Percentiles rank a stretch among this genome's conserved stretches.
Evolutionary conservation across 2,113 vertebrate species (phyloP).

Genomic region (Thamnophis sirtalis): DNA sequence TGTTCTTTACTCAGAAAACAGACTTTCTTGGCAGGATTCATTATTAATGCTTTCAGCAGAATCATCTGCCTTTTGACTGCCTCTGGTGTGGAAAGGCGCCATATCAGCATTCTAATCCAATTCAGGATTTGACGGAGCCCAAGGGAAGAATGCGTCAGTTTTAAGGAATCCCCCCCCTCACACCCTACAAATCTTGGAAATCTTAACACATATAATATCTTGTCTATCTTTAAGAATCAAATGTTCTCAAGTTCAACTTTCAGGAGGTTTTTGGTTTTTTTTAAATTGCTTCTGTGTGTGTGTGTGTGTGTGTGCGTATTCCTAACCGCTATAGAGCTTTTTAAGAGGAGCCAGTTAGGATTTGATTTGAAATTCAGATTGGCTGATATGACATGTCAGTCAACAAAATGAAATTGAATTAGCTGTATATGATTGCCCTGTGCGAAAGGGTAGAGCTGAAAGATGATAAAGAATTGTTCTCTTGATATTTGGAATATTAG

Average conservation of each 20-base stretch:
- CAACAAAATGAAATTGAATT: constrained; percentile 11
- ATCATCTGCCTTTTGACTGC: constrained; percentile 42
- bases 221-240: constrained; percentile 54
- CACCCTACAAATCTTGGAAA: constrained; percentile 53
- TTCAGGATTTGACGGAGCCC: constrained; percentile 49
- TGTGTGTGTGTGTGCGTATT: neutral
- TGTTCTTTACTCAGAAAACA: constrained; percentile 46
- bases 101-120: constrained; percentile 46
- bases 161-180: constrained; percentile 62
- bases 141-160: constrained; percentile 53
- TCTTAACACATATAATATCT: constrained; percentile 56
- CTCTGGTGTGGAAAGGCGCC: constrained; percentile 31
- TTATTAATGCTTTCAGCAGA: constrained; percentile 51
- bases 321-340: constrained; percentile 30
- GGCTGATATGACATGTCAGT: neutral
- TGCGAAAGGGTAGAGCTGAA: neutral
- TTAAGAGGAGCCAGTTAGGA: constrained; percentile 32
- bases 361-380: constrained; percentile 34
- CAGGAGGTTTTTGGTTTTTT: neutral
- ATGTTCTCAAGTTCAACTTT: constrained; percentile 49
- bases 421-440: neutral
- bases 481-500: constrained; percentile 14
- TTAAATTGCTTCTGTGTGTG: neutral
- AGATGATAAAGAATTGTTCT: neutral
- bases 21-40: constrained; percentile 34